phyloP scores from a whole-genome alignment of 2,797 vertebrate genomes.

The Crypturellus tataupa region DNA sequence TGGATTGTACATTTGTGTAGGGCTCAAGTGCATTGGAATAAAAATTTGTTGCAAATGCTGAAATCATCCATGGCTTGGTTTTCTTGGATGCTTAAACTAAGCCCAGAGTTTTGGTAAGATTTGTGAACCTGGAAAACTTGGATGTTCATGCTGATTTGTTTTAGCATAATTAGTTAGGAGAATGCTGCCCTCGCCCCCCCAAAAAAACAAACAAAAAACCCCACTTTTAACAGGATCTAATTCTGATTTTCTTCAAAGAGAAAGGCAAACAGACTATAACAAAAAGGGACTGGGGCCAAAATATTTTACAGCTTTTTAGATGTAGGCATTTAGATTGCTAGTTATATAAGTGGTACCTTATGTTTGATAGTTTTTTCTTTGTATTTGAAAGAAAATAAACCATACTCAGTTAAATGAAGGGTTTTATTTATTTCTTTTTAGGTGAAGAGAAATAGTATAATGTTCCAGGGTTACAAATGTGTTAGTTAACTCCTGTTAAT shows the following conservation, averaged over 20 bases:
- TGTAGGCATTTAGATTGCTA: not conserved
- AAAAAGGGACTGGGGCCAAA: not conserved
- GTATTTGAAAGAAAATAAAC: conserved; percentile 7
- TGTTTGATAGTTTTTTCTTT: conserved; percentile 20
- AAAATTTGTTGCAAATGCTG: conserved; percentile 5
- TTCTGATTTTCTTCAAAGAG: not conserved
- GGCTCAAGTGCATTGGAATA: not conserved
- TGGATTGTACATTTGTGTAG: not conserved
- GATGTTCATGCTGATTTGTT: not conserved
- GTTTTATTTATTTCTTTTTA: not conserved
- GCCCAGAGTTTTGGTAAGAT: not conserved
- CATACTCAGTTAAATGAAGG: not conserved
- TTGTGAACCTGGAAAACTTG: conserved; percentile 5
- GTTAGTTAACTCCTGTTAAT: not conserved
- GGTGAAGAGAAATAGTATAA: not conserved
- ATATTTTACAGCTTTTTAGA: conserved; percentile 26
- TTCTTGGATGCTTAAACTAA: conserved; percentile 6
- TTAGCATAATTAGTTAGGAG: not conserved
- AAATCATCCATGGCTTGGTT: not conserved
- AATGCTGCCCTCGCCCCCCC: no score
- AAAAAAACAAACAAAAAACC: not conserved
- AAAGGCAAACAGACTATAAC: not conserved
- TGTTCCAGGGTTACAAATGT: not conserved
- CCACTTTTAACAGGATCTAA: not conserved
- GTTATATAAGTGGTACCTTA: not conserved